Evolutionary conservation across 92 coral and sea anemone genomes (phyloP).

Genomic region (Parazoanthus darwini): DNA sequence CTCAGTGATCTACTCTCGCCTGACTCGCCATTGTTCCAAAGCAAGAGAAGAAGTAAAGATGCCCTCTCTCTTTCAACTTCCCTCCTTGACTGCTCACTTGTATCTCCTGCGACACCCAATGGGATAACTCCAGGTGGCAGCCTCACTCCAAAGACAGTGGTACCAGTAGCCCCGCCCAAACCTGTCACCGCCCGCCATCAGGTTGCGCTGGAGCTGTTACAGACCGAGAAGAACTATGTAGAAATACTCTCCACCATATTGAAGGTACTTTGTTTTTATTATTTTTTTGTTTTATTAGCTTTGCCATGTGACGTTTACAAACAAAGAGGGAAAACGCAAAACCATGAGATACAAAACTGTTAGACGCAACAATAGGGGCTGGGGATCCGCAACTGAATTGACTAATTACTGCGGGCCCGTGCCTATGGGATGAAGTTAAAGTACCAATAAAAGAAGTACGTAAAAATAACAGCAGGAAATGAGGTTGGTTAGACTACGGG

Average conservation of each 20-base stretch:
- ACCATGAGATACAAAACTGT: too few relatives aligned
- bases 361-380: too few relatives aligned
- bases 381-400: too few relatives aligned
- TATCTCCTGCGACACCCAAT: conserved; percentile 87
- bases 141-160: conserved; percentile 65
- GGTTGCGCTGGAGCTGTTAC: conserved; percentile 91
- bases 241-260: conserved; percentile 85
- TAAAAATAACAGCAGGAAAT: too few relatives aligned
- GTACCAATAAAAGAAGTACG: too few relatives aligned
- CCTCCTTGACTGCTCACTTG: conserved; percentile 78
- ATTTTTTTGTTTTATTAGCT: too few relatives aligned
- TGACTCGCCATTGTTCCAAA: conserved; percentile 82
- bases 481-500: too few relatives aligned
- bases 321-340: too few relatives aligned
- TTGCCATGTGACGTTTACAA: too few relatives aligned
- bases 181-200: conserved; percentile 96
- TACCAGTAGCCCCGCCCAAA: conserved; percentile 66
- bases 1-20: conserved; percentile 95
- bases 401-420: too few relatives aligned
- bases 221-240: conserved; percentile 95
- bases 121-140: conserved; percentile 78
- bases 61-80: conserved; percentile 87
- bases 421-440: too few relatives aligned
- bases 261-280: conserved; percentile 61
- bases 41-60: conserved; percentile 89